Base-by-base conservation (phyloP, 37 sponge, comb jelly and placozoan genomes). In the Axinella damicornis region DNA sequence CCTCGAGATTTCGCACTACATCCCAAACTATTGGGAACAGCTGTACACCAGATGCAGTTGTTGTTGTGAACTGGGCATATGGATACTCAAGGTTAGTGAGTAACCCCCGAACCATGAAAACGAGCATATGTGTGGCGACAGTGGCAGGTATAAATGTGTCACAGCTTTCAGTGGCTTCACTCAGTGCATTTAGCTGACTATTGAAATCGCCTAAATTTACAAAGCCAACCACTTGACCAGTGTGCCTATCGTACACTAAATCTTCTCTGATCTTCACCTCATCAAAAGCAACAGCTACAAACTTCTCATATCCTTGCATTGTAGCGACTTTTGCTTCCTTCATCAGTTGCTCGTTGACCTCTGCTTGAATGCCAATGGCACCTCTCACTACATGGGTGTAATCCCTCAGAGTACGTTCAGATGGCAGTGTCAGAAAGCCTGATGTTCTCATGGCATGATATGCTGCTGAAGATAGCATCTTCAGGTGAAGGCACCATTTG, bases 51-150 rank as follows among this genome's bases (percentile, higher is more conserved):
- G 67, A 61, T 74, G 62, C 30, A 33, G 53, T 27, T 36, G 22
- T 60, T 28, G 75, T 73, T 22, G 82, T 28, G 31, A 70, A 82
- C 14, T 82, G 71, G 18, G 72, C 82, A 71, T 82, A 82, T 4
- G 46, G 46, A 46, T 12, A 46, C 46, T 46, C 46, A 4, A 83
- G 67, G 12, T 41, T 39, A 17, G 53, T 33, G 36, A 33, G 74
- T 27, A 83, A 12, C 9, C 46, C 46, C 46, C 46, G 33, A 16
- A 74, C 66, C 84, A 83, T 83, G 55, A 83, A 83, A 25, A 73
- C 25, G 5, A 83, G 15, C 84, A 83, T 83, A 36, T 83, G 74
- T 25, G 84, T 73, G 16, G 77, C 85, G 63, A 84, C 54, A 76
- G 53, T 32, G 22, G n/a, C n/a, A n/a, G n/a, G n/a, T n/a, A n/a